Conservation (phyloP, 1,140 invertebrate genomes). For the Delia radicum region DNA sequence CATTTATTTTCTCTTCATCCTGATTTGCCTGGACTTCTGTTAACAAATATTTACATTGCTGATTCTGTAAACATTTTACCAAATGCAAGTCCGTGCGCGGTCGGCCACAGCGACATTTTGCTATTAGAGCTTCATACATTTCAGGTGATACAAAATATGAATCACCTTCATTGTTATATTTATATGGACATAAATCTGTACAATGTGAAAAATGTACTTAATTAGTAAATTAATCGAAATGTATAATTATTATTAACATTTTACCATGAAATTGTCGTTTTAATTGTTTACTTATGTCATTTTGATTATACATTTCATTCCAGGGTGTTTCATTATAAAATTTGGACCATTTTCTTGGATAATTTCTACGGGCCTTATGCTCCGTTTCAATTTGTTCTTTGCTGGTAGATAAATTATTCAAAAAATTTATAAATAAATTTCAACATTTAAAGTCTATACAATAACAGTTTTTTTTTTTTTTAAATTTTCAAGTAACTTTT, state of each 20-base stretch:
- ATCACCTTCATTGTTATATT: slow-evolving; percentile 40
- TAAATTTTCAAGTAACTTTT: no score
- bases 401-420: slow-evolving; percentile 29
- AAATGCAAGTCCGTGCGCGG: slow-evolving; percentile 37
- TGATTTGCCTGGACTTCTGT: not conserved
- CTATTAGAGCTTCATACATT: slow-evolving; percentile 41
- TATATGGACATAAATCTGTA: slow-evolving; percentile 37
- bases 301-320: slow-evolving; percentile 47
- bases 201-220: not conserved
- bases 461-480: no score
- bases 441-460: no score
- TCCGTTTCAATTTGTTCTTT: slow-evolving; percentile 47
- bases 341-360: slow-evolving; percentile 40
- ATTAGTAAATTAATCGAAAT: not conserved
- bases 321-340: slow-evolving; percentile 32
- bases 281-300: slow-evolving; percentile 39
- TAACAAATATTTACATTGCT: not conserved
- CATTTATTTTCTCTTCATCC: not conserved
- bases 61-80: slow-evolving; percentile 45
- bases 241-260: not conserved
- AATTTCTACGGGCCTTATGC: slow-evolving; percentile 41
- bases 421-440: no score
- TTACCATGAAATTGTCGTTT: slow-evolving; percentile 8
- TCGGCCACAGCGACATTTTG: slow-evolving; percentile 47
- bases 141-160: slow-evolving; percentile 44